These are phyloP conservation scores for Imbricaverruca yamaguchii DNA, from an alignment of 2,888 invertebrate species.

Conservation along the genomic window DNA sequence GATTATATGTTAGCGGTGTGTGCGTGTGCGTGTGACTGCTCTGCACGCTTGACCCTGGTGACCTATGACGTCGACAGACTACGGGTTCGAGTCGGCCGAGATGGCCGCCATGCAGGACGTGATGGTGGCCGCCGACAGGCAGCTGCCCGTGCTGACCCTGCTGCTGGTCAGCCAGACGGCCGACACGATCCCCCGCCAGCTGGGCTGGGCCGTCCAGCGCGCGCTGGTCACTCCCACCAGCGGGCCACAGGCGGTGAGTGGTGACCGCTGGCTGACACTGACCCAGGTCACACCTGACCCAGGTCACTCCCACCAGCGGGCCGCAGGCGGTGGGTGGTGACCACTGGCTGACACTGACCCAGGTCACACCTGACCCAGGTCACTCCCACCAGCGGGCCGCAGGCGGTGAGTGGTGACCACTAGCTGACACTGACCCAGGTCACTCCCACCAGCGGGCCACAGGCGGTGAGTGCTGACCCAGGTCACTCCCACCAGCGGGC, in stretches of 20 bases:
- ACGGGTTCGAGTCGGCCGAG: conserved; percentile 3
- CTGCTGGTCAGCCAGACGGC: neutral
- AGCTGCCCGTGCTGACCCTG: neutral
- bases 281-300: no score
- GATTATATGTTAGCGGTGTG: no score
- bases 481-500: neutral
- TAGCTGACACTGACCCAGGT: neutral
- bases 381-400: neutral
- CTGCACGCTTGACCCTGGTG: no score
- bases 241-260: no score
- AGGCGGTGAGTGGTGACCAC: neutral
- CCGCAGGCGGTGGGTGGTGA: no score
- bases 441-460: neutral
- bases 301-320: no score
- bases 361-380: no score
- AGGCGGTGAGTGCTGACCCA: neutral
- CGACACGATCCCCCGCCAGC: neutral
- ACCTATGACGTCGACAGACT: neutral
- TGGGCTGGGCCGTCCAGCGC: neutral
- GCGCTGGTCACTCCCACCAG: neutral
- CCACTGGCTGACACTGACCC: no score
- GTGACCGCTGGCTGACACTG: no score
- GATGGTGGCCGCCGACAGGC: neutral
- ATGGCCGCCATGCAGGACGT: neutral
- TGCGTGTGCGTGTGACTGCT: no score